Evolutionary conservation across 2,113 vertebrate genomes (phyloP).

Genomic region (Phocoena sinus): DNA sequence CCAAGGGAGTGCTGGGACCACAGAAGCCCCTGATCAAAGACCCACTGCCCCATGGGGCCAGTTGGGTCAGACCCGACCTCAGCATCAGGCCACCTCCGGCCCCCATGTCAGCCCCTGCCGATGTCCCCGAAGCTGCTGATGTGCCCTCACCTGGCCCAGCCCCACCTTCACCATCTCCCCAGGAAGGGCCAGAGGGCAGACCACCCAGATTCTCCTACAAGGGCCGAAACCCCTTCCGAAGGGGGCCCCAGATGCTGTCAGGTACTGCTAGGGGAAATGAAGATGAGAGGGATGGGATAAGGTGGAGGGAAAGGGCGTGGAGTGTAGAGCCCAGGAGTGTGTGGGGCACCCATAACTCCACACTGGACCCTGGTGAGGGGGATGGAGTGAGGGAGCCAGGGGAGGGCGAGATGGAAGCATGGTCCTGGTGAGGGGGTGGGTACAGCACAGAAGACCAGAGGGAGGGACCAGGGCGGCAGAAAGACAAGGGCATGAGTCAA

Average conservation of each 20-base stretch:
- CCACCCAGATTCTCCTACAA: slow-evolving; percentile 68
- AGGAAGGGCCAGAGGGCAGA: slow-evolving; percentile 60
- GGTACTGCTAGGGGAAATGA: slow-evolving; percentile 59
- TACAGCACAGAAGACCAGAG: not conserved
- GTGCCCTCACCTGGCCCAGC: slow-evolving; percentile 35
- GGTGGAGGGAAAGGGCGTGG: not conserved
- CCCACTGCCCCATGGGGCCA: slow-evolving; percentile 54
- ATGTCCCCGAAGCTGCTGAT: slow-evolving; percentile 39
- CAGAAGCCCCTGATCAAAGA: slow-evolving; percentile 64
- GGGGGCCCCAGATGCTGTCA: slow-evolving; percentile 60
- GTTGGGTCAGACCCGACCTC: slow-evolving; percentile 68
- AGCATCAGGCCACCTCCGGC: slow-evolving; percentile 26
- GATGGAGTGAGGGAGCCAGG: not conserved
- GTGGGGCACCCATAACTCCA: not conserved
- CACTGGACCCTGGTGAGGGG: not conserved
- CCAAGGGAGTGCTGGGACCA: slow-evolving; percentile 73
- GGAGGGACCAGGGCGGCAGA: slow-evolving; percentile 36
- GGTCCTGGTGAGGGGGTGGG: not conserved
- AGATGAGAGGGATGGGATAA: not conserved
- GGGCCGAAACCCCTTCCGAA: slow-evolving; percentile 66
- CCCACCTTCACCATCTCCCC: slow-evolving; percentile 59
- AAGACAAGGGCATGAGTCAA: slow-evolving; percentile 60
- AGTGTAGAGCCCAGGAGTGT: not conserved
- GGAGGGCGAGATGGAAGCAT: not conserved
- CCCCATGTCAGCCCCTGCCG: slow-evolving; percentile 19